Evolutionary conservation across 2,888 invertebrate species (phyloP), one percentile per base, ranked within the genome.

Genomic region (Diarsia brunnea): DNA sequence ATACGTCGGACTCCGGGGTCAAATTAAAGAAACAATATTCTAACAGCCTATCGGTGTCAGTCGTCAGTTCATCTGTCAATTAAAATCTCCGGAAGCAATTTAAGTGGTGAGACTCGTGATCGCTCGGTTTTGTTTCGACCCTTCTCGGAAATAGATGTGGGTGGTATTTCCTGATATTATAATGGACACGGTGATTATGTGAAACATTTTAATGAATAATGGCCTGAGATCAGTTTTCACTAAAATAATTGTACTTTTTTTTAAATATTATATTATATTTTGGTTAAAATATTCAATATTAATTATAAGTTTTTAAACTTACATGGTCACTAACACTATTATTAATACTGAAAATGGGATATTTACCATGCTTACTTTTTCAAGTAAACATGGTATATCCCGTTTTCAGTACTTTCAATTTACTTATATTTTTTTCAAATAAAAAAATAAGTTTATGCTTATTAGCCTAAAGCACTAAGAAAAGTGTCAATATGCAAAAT

Each of bases 31-130:
- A 73, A 70, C 60, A 77, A 67, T 81, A 84, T 77, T 81, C 79
- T 75, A 83, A 79, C 70, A 12, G 75, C 55, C 70, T 75, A 83
- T 84, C 80, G 71, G 51, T 71, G 83, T 74, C 45, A 14, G 14
- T 47, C 45, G 45, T 85, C 89, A 82, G 64, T 89, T 73, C 47
- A 47, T 43, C 84, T 88, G 88, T 88, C 89, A 87, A 86, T 89
- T 89, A 87, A 71, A 11, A 75, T 55, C 64, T 38, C 61, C 47
- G 58, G 21, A 47, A 75, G 38, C 64, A 73, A 81, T 74, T 70
- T 74, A 78, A 69, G 75, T 71, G 78, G 64, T 61, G 60, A 69
- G 58, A 69, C 69, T 51, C 70, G 69, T 63, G 53, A 24, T 24
- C 61, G 47, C 31, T 85, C 53, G 49, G 70, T 75, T 80, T 75